Evolutionary conservation across 2,113 vertebrate species (phyloP).

Genomic region (Hyla sarda): DNA sequence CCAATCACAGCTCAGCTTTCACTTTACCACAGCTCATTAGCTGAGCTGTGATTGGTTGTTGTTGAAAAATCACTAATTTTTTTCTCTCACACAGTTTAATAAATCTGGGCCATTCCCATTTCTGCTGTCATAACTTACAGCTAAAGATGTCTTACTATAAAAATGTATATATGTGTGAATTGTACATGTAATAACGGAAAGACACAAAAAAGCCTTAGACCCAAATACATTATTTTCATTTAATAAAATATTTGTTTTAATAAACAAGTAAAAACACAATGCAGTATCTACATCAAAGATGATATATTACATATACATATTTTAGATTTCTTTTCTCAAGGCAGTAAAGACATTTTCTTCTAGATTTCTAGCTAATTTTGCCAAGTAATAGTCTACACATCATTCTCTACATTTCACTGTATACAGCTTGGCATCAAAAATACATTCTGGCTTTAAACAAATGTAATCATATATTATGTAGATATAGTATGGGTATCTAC

Average conservation of each 20-base stretch:
- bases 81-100: too few species aligned
- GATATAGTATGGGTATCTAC: too few species aligned
- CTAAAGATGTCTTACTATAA: too few species aligned
- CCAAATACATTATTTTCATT: constrained; percentile 65
- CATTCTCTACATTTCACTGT: neutral
- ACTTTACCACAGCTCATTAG: too few species aligned
- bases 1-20: too few species aligned
- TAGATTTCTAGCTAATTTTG: neutral
- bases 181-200: neutral
- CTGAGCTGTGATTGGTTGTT: too few species aligned
- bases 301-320: constrained; percentile 73
- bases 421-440: neutral
- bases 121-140: too few species aligned
- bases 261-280: constrained; percentile 77
- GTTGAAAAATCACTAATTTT: too few species aligned
- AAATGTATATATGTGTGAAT: too few species aligned
- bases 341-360: constrained; percentile 32
- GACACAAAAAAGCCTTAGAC: neutral
- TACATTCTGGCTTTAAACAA: constrained; percentile 10
- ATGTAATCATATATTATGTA: too few species aligned
- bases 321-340: constrained; percentile 42
- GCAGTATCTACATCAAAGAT: constrained; percentile 76
- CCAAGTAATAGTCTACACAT: neutral
- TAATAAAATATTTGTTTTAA: constrained; percentile 77
- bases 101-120: too few species aligned